These are phyloP conservation scores for Escarpia spicata DNA, from an alignment of 2,888 invertebrate genomes.

Conservation along the genomic window DNA sequence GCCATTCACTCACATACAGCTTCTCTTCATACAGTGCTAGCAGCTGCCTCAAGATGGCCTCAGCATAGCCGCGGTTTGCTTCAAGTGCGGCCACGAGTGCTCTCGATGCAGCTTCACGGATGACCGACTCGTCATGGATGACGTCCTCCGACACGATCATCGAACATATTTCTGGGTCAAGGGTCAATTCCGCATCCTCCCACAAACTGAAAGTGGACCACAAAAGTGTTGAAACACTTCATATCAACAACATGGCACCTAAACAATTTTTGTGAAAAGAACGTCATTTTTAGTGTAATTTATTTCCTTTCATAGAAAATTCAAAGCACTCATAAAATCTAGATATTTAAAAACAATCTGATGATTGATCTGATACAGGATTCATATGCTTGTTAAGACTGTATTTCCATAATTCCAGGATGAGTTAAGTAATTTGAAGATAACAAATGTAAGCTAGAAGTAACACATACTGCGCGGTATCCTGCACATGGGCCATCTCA, in stretches of 20 bases:
- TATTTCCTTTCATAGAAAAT: background rate
- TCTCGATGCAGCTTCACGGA: conserved; percentile 84
- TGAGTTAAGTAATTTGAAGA: too few species aligned
- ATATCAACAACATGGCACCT: background rate
- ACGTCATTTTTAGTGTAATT: background rate
- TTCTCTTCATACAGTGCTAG: conserved; percentile 81
- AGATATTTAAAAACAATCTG: too few species aligned
- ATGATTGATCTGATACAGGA: too few species aligned
- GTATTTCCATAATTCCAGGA: too few species aligned
- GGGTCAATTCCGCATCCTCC: conserved; percentile 49
- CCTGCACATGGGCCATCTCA: too few species aligned
- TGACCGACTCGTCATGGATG: conserved; percentile 82
- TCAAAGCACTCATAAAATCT: too few species aligned
- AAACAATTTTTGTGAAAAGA: background rate
- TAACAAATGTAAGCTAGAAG: too few species aligned
- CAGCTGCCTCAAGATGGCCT: conserved; percentile 73
- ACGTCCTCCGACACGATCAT: conserved; percentile 63
- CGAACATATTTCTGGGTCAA: conserved; percentile 52
- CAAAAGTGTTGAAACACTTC: background rate
- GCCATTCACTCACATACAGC: conserved; percentile 71
- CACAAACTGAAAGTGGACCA: conserved; percentile 48
- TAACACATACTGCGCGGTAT: too few species aligned
- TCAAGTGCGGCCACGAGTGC: conserved; percentile 74
- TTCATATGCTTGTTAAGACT: too few species aligned
- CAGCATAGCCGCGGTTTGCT: conserved; percentile 69